These are phyloP conservation scores for Spongilla lacustris DNA, from an alignment of 37 sponge, comb jelly and placozoan species.

Conservation along the genomic window DNA sequence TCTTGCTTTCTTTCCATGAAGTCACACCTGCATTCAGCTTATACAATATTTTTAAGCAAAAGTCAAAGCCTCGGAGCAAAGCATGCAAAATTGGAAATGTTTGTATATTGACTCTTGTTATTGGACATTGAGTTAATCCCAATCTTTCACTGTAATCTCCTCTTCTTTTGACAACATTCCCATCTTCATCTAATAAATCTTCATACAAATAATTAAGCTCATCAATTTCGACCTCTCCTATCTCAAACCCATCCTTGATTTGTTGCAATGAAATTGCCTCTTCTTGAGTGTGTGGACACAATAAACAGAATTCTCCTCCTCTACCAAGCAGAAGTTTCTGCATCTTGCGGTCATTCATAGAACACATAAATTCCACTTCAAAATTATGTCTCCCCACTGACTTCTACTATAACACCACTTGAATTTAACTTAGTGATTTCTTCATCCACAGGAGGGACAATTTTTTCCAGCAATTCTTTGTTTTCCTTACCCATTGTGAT, in stretches of 20 bases:
- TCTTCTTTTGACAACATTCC: not conserved
- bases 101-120: not conserved
- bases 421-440: not conserved
- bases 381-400: not conserved
- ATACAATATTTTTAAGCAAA: not conserved
- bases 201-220: not conserved
- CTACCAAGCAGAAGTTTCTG: not conserved
- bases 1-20: not conserved
- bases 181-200: not conserved
- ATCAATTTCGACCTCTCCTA: not conserved
- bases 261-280: not conserved
- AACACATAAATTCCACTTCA: not conserved
- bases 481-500: too few species aligned
- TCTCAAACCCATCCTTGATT: not conserved
- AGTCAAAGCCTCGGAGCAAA: not conserved
- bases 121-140: not conserved
- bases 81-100: not conserved
- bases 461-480: too few species aligned
- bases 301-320: not conserved
- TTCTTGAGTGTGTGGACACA: not conserved
- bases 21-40: not conserved
- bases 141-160: conserved; percentile 1
- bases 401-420: too few species aligned
- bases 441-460: not conserved
- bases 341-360: not conserved